Conservation (phyloP, 2,888 invertebrate genomes). For the Linnaemya vulpina region DNA sequence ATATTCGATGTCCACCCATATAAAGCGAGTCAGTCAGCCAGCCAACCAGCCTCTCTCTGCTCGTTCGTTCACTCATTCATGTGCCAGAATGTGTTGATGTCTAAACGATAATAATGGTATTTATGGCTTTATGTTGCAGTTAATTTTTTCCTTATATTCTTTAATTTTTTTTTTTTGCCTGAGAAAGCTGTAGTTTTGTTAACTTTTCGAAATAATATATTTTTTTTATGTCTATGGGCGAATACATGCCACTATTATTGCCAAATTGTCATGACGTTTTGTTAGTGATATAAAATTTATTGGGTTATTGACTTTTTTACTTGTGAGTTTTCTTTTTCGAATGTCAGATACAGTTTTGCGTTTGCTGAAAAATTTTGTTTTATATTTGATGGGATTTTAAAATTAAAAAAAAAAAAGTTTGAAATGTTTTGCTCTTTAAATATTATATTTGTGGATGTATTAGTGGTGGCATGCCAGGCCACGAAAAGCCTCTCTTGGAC, state of each 20-base stretch:
- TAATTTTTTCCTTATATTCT: slow-evolving; percentile 33
- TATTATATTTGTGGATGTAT: too few relatives aligned
- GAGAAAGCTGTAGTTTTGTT: slow-evolving; percentile 33
- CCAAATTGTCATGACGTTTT: slow-evolving; percentile 68
- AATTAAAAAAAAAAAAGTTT: too few relatives aligned
- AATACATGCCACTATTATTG: slow-evolving; percentile 56
- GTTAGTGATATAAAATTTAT: slow-evolving; percentile 58
- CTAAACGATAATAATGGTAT: slow-evolving; percentile 57
- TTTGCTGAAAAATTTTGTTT: slow-evolving; percentile 1
- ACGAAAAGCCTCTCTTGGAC: too few relatives aligned
- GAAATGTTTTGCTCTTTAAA: not conserved
- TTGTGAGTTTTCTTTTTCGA: not conserved
- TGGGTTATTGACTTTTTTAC: slow-evolving; percentile 65
- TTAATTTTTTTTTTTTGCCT: slow-evolving; percentile 12
- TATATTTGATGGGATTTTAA: too few relatives aligned
- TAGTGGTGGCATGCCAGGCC: too few relatives aligned
- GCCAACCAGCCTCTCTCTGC: not conserved
- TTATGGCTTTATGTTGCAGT: slow-evolving; percentile 70
- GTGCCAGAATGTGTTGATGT: slow-evolving; percentile 20
- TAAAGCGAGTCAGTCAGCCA: slow-evolving; percentile 34
- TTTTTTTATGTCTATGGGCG: slow-evolving; percentile 49
- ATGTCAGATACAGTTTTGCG: slow-evolving; percentile 53
- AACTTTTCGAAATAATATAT: slow-evolving; percentile 45
- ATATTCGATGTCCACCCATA: slow-evolving; percentile 66
- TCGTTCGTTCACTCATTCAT: slow-evolving; percentile 3